Evolutionary conservation across 1,140 invertebrate genomes (phyloP).

Genomic region (Musca domestica): DNA sequence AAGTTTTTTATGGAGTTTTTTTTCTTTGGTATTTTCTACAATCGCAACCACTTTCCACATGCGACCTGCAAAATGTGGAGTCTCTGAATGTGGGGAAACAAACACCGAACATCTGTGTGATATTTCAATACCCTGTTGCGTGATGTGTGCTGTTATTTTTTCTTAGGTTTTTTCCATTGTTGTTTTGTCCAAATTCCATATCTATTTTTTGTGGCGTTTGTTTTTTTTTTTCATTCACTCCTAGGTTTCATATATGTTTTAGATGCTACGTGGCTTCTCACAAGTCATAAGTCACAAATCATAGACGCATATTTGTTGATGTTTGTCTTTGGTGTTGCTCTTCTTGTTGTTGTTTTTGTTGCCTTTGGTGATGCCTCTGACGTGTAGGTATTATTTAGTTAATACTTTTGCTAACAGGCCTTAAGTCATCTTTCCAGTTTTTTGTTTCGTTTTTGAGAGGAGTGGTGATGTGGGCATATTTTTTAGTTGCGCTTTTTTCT

Average conservation of each 20-base stretch:
- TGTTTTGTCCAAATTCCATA: neutral
- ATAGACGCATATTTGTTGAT: slow-evolving; percentile 2
- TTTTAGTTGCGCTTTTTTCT: neutral
- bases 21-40: neutral
- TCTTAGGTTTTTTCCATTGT: neutral
- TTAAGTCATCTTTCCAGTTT: neutral
- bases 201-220: neutral
- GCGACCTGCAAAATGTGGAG: neutral
- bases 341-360: slow-evolving; percentile 1
- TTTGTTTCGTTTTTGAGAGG: neutral
- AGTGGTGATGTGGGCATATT: neutral
- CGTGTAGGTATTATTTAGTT: neutral
- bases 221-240: neutral
- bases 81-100: neutral
- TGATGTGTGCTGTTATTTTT: neutral
- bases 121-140: slow-evolving; percentile 25
- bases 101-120: slow-evolving; percentile 12
- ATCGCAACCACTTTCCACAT: neutral
- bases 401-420: slow-evolving; percentile 19
- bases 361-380: neutral
- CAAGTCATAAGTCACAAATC: slow-evolving; percentile 22
- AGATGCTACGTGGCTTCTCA: slow-evolving; percentile 15
- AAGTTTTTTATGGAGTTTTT: no score
- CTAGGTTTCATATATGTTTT: neutral
- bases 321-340: neutral